Evolutionary conservation across 2,113 vertebrate genomes (phyloP).

Genomic region (Bambusicola thoracicus): DNA sequence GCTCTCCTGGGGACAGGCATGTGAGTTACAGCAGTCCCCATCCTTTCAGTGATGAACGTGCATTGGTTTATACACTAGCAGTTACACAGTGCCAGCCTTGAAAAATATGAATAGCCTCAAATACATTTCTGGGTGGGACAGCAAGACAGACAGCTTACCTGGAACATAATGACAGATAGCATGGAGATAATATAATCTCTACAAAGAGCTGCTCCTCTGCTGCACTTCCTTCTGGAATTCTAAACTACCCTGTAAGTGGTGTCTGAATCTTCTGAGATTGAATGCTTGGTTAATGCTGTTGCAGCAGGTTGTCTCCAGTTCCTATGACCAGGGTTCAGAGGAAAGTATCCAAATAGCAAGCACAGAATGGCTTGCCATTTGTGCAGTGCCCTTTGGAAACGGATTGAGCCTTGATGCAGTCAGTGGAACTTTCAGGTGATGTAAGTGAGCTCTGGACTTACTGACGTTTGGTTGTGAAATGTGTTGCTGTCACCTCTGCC

Average conservation of each 20-base stretch:
- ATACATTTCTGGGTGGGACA: neutral
- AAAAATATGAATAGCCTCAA: accelerated
- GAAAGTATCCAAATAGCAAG: neutral
- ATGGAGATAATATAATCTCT: neutral
- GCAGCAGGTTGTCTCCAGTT: neutral
- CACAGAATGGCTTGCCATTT: neutral
- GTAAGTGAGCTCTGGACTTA: neutral
- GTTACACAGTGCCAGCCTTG: neutral
- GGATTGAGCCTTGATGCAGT: neutral
- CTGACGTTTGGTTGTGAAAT: accelerated
- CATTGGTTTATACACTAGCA: neutral
- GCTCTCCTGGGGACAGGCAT: neutral
- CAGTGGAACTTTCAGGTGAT: neutral
- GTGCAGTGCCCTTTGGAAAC: neutral
- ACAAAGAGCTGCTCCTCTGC: neutral
- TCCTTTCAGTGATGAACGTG: neutral
- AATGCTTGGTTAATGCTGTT: neutral
- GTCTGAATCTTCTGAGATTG: neutral
- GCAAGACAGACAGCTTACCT: neutral
- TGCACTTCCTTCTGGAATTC: neutral
- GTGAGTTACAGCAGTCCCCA: accelerated
- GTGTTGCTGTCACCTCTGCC: neutral
- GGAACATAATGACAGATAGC: neutral
- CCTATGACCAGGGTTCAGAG: neutral
- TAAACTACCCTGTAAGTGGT: neutral